Percentiles rank a stretch among this genome's conserved stretches.
These are phyloP conservation scores for Rhynchomys soricoides DNA, from an alignment of 2,113 vertebrate species.

Conservation along the genomic window DNA sequence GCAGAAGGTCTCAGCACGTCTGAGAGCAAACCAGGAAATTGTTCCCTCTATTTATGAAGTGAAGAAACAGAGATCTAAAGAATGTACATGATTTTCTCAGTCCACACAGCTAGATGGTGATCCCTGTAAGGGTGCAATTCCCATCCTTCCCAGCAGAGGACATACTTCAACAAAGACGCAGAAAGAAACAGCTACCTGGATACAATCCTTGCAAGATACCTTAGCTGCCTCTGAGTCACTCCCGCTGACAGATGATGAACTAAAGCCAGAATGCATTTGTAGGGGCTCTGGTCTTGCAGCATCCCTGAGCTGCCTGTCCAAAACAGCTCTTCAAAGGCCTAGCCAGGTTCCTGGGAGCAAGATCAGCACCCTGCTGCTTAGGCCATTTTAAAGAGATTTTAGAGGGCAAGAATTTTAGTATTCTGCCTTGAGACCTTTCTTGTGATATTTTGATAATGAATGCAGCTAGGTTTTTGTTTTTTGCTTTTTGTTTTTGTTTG, in stretches of 20 bases:
- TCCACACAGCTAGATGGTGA: neutral
- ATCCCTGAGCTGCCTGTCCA: neutral
- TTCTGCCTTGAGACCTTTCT: too few relatives aligned
- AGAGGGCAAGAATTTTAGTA: too few relatives aligned
- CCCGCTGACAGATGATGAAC: neutral
- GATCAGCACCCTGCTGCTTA: neutral
- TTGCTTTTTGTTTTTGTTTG: too few relatives aligned
- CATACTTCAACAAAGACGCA: neutral
- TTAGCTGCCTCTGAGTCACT: neutral
- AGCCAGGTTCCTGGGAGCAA: too few relatives aligned
- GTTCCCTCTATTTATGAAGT: neutral
- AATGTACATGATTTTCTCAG: neutral
- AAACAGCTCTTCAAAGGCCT: neutral
- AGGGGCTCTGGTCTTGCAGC: too few relatives aligned
- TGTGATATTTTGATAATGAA: too few relatives aligned
- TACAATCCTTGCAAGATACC: neutral
- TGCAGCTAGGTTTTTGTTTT: too few relatives aligned
- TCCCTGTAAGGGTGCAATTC: neutral
- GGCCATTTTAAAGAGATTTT: neutral
- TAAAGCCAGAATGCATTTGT: neutral
- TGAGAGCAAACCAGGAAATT: neutral
- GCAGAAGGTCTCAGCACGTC: neutral
- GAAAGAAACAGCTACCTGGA: neutral
- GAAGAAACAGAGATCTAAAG: neutral
- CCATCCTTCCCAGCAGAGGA: neutral